Percentiles rank a stretch among this genome's conserved stretches.
Conservation (phyloP, 1,140 invertebrate species). For the Odontomachus brunneus region DNA sequence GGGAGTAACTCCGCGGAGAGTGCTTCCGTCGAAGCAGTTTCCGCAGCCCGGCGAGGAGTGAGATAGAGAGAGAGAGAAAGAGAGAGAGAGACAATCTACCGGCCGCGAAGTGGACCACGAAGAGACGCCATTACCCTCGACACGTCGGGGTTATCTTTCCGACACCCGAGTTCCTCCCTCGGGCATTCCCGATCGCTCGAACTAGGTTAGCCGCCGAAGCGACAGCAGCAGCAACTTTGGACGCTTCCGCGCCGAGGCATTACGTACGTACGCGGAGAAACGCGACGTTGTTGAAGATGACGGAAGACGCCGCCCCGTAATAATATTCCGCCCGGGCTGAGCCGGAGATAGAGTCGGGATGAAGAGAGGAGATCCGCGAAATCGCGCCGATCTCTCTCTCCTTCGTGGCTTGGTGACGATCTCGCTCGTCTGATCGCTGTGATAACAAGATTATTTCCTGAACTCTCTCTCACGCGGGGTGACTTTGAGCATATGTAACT, state of each 20-base stretch:
- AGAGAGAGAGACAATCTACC: slow-evolving; percentile 26
- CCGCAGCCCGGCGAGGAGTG: background rate
- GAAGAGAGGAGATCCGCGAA: too few relatives aligned
- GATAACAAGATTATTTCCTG: too few relatives aligned
- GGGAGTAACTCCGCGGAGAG: slow-evolving; percentile 34
- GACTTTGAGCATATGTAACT: too few relatives aligned
- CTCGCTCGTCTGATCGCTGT: too few relatives aligned
- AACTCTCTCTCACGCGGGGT: too few relatives aligned
- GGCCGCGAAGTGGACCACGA: slow-evolving; percentile 42
- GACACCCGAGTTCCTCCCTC: slow-evolving; percentile 17
- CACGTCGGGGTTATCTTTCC: slow-evolving; percentile 45
- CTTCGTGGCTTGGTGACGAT: too few relatives aligned
- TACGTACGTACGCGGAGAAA: slow-evolving; percentile 4
- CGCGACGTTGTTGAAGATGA: slow-evolving; percentile 9
- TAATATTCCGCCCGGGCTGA: too few relatives aligned
- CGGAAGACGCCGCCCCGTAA: slow-evolving; percentile 11
- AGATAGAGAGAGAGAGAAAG: background rate
- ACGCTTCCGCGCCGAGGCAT: slow-evolving; percentile 19
- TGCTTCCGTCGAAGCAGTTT: slow-evolving; percentile 22
- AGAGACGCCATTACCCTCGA: slow-evolving; percentile 50
- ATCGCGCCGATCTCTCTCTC: too few relatives aligned
- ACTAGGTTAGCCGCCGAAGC: slow-evolving; percentile 59
- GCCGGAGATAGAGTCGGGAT: too few relatives aligned
- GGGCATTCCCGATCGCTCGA: slow-evolving; percentile 41
- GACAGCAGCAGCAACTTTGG: slow-evolving; percentile 11